Conservation (phyloP, 2,797 vertebrate genomes). For the Hemibagrus guttatus region DNA sequence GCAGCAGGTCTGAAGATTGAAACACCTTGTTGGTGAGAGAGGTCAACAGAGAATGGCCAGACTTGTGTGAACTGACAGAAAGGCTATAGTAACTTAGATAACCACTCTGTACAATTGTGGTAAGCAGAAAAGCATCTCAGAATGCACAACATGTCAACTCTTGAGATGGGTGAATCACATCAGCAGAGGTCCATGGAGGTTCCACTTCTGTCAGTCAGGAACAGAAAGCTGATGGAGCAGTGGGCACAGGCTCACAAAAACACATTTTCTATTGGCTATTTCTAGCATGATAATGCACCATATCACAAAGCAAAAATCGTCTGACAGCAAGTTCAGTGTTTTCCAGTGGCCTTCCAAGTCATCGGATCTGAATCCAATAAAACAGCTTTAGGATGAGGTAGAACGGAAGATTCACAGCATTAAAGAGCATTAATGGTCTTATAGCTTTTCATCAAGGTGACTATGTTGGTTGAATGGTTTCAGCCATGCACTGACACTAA, state of each 20-base stretch:
- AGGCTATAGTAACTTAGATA: not conserved
- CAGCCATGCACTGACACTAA: conserved; percentile 11
- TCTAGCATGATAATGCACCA: not conserved
- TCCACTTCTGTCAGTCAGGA: not conserved
- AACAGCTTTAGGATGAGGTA: not conserved
- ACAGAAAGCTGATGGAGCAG: not conserved
- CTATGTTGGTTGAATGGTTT: not conserved
- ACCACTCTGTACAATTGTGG: not conserved
- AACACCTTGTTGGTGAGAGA: not conserved
- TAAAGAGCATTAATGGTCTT: not conserved
- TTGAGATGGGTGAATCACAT: not conserved
- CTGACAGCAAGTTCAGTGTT: not conserved
- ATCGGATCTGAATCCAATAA: too few relatives aligned
- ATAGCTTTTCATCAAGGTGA: not conserved
- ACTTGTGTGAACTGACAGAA: not conserved
- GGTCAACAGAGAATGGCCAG: not conserved
- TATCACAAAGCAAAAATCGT: not conserved
- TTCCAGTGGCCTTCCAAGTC: not conserved
- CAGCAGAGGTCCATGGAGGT: not conserved
- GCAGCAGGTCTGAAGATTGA: not conserved
- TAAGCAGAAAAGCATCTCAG: not conserved
- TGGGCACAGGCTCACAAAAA: not conserved
- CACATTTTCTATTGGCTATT: not conserved
- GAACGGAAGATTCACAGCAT: not conserved
- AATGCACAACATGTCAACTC: not conserved